These are phyloP conservation scores for Andinoacara biseriatus DNA, from an alignment of 2,113 vertebrate species.

Conservation along the genomic window DNA sequence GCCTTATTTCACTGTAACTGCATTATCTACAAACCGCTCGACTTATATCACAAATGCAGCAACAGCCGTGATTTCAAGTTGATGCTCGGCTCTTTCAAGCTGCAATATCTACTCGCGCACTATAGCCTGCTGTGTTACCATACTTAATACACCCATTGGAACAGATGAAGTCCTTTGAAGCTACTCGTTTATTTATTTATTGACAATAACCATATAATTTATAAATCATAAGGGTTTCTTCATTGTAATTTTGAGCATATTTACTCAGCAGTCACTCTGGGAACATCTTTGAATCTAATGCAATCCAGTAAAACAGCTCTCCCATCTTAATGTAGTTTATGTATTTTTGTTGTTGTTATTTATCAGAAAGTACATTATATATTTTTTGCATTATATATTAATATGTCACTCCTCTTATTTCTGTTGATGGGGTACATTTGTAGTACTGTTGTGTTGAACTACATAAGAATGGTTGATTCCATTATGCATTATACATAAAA, in stretches of 20 bases:
- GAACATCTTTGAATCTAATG: not conserved
- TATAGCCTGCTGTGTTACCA: not conserved
- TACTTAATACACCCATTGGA: not conserved
- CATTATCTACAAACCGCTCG: not conserved
- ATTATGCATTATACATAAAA: not conserved
- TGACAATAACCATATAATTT: not conserved
- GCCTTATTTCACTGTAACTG: too few relatives aligned
- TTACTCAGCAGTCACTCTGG: not conserved
- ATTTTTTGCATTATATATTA: too few relatives aligned
- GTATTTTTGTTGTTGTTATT: fast-evolving
- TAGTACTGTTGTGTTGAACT: not conserved
- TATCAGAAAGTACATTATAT: not conserved
- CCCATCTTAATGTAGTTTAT: fast-evolving
- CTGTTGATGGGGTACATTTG: not conserved
- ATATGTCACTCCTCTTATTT: not conserved
- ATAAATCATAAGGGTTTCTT: not conserved
- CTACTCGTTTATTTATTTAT: not conserved
- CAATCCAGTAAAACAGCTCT: not conserved
- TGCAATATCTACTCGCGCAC: not conserved
- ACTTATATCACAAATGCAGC: not conserved
- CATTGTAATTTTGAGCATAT: not conserved
- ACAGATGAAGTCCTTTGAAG: not conserved
- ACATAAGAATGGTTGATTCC: not conserved
- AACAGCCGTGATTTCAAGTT: not conserved
- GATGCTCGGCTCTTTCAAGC: not conserved